Conservation (phyloP, 1,140 invertebrate species). For the fruit fly (Drosophila melanogaster) region Release_6_plus_ISO1_MT NT_033779.5:14507001-14507500, state of each 20-base stretch:
- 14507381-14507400: constrained; percentile 22
- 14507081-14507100: constrained; percentile 46
- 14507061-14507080: constrained; percentile 11
- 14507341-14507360: constrained; percentile 84
- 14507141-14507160: constrained; percentile 85
- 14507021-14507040: constrained; percentile 69
- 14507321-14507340: constrained; percentile 84
- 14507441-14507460: constrained; percentile 74
- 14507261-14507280: background rate
- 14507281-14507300: constrained; percentile 35
- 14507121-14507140: constrained; percentile 68
- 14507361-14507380: constrained; percentile 56
- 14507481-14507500: constrained; percentile 7
- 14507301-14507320: constrained; percentile 80
- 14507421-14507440: constrained; percentile 58
- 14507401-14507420: constrained; percentile 26
- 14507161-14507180: constrained; percentile 85
- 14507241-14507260: constrained; percentile 22
- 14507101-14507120: constrained; percentile 24
- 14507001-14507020: constrained; percentile 65
- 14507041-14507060: constrained; percentile 11
- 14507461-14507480: constrained; percentile 17
- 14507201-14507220: constrained; percentile 83
- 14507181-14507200: constrained; percentile 77
- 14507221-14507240: constrained; percentile 48